Evolutionary conservation across 2,888 invertebrate species (phyloP).

Genomic region (Caenorhabditis virilis): DNA sequence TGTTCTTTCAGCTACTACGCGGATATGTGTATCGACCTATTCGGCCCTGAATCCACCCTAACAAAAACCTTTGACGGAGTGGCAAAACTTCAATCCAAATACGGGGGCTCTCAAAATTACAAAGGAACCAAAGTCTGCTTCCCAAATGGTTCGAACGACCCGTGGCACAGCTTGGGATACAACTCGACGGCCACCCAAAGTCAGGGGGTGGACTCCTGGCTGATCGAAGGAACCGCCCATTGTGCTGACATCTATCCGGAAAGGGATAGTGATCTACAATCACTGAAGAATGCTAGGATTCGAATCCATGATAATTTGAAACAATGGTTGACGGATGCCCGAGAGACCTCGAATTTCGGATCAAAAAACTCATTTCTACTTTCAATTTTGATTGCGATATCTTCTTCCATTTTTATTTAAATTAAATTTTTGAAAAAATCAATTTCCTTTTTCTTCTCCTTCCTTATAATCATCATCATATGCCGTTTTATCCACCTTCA

Average conservation of each 20-base stretch:
- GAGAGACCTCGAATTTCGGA: no score
- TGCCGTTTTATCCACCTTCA: background rate
- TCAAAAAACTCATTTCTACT: background rate
- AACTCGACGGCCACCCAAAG: conserved; percentile 11
- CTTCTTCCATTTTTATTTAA: background rate
- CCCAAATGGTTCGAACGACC: conserved; percentile 50
- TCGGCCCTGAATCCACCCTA: conserved; percentile 36
- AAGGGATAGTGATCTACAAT: conserved; percentile 24
- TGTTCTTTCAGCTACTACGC: conserved; percentile 43
- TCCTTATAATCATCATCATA: no score
- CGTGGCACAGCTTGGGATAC: conserved; percentile 47
- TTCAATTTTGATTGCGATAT: background rate
- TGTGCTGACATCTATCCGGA: conserved; percentile 59
- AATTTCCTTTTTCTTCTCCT: no score
- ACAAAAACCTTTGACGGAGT: conserved; percentile 34
- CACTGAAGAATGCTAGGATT: conserved; percentile 31
- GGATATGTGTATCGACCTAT: conserved; percentile 46
- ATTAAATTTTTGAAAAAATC: no score
- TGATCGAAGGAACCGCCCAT: conserved; percentile 53
- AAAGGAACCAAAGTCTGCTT: conserved; percentile 50
- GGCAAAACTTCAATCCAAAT: conserved; percentile 28
- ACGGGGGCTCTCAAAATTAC: conserved; percentile 41
- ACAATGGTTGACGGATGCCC: conserved; percentile 34
- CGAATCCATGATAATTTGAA: conserved; percentile 40
- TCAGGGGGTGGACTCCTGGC: conserved; percentile 47